phyloP scores from a whole-genome alignment of 2,797 vertebrate genomes.

The Zalophus californianus region DNA sequence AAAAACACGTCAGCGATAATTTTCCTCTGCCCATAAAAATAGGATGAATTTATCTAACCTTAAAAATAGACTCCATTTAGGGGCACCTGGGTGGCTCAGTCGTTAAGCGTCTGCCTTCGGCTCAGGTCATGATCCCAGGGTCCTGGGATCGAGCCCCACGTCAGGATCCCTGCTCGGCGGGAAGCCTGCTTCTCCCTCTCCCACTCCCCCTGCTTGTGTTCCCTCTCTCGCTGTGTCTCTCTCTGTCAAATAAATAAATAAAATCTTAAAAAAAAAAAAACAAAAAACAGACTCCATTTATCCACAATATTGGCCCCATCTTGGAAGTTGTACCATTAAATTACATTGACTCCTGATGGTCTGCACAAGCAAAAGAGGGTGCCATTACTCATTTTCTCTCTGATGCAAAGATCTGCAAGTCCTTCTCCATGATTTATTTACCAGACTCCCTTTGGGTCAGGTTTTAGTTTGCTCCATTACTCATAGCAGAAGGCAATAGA shows the following conservation, averaged over 20 bases:
- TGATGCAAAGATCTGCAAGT: not conserved
- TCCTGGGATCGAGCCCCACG: too few species aligned
- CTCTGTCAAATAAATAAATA: too few species aligned
- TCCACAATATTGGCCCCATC: not conserved
- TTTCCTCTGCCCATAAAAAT: slow-evolving; percentile 36
- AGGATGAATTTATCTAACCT: slow-evolving; percentile 67
- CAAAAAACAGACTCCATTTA: slow-evolving; percentile 68
- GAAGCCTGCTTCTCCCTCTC: too few species aligned
- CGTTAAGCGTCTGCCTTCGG: too few species aligned
- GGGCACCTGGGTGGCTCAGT: too few species aligned
- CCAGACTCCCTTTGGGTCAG: not conserved
- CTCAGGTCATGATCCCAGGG: too few species aligned
- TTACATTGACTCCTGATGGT: slow-evolving; percentile 41
- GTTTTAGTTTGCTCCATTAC: slow-evolving; percentile 20
- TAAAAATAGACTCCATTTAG: slow-evolving; percentile 68
- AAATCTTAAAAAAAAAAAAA: too few species aligned
- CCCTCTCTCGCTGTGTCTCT: too few species aligned
- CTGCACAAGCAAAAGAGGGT: not conserved
- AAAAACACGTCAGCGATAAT: slow-evolving; percentile 68
- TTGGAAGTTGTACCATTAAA: slow-evolving; percentile 55
- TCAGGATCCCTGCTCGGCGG: too few species aligned
- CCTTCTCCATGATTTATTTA: slow-evolving; percentile 39
- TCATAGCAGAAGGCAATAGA: not conserved
- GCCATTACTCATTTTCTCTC: slow-evolving; percentile 25
- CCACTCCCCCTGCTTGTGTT: too few species aligned